These are phyloP conservation scores for Bovichtus variegatus DNA, from an alignment of 2,797 vertebrate genomes.

Conservation along the genomic window DNA sequence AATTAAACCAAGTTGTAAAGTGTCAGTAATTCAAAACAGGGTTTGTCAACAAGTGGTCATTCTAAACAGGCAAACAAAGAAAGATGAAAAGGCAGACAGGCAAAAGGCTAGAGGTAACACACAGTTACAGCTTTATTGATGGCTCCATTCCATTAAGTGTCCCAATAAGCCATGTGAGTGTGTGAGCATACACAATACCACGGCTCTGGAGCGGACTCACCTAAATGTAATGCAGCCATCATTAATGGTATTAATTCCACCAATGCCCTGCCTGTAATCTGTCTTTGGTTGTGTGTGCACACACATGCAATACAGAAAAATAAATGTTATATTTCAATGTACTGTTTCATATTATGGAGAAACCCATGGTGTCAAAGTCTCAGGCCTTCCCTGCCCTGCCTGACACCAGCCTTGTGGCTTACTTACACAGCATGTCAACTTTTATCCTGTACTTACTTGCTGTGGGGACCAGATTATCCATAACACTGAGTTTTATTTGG, in stretches of 20 bases:
- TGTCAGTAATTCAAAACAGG: neutral
- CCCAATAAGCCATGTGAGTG: neutral
- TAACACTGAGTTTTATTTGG: slow-evolving; percentile 50
- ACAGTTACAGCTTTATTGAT: neutral
- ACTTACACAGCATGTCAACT: slow-evolving; percentile 28
- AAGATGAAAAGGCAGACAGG: neutral
- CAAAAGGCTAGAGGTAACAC: neutral
- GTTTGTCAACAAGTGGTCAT: neutral
- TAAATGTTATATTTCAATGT: neutral
- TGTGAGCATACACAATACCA: neutral
- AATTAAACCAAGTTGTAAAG: neutral
- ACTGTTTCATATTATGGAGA: neutral
- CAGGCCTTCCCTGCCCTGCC: neutral
- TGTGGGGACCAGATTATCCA: slow-evolving; percentile 58
- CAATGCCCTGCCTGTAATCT: neutral
- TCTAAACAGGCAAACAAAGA: neutral
- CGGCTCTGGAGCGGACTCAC: neutral
- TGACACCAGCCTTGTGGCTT: slow-evolving; percentile 10
- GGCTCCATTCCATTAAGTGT: neutral
- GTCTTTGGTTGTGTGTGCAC: neutral
- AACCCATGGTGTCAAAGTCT: slow-evolving; percentile 10
- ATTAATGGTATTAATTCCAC: neutral
- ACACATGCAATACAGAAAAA: neutral
- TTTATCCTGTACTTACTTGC: slow-evolving; percentile 61
- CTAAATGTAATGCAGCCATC: neutral